Conservation (phyloP, 2,797 vertebrate species). For the Pangasius mekongensis region DNA sequence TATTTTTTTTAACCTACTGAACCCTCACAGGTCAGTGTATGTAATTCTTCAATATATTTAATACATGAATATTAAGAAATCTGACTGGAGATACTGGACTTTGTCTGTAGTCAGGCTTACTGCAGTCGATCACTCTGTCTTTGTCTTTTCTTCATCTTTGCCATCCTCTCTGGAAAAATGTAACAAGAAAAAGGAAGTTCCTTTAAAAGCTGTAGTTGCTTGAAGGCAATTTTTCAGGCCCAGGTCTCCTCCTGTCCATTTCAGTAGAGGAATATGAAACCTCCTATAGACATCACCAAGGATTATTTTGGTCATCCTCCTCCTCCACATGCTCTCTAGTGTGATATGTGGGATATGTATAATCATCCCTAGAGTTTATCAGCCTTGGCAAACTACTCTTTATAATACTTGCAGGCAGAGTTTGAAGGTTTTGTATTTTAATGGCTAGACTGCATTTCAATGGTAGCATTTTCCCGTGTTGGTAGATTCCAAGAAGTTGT, state of each 20-base stretch:
- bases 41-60: background rate
- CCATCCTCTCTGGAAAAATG: background rate
- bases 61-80: background rate
- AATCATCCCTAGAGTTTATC: background rate
- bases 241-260: slow-evolving; percentile 6
- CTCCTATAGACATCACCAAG: slow-evolving; percentile 29
- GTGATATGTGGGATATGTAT: background rate
- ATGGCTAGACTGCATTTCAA: background rate
- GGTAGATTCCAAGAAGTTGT: background rate
- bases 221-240: background rate
- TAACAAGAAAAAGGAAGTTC: background rate
- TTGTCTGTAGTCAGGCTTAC: background rate
- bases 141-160: background rate
- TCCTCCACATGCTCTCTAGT: slow-evolving; percentile 6
- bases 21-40: background rate
- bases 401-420: background rate
- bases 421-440: background rate
- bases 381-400: background rate
- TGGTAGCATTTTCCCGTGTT: background rate
- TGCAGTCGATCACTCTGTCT: background rate
- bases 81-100: background rate
- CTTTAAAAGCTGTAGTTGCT: background rate
- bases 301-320: slow-evolving; percentile 31
- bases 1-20: background rate
- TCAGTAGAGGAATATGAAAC: slow-evolving; percentile 12